Evolutionary conservation across 2,888 invertebrate genomes (phyloP).

Genomic region (Drosophila infuscata): DNA sequence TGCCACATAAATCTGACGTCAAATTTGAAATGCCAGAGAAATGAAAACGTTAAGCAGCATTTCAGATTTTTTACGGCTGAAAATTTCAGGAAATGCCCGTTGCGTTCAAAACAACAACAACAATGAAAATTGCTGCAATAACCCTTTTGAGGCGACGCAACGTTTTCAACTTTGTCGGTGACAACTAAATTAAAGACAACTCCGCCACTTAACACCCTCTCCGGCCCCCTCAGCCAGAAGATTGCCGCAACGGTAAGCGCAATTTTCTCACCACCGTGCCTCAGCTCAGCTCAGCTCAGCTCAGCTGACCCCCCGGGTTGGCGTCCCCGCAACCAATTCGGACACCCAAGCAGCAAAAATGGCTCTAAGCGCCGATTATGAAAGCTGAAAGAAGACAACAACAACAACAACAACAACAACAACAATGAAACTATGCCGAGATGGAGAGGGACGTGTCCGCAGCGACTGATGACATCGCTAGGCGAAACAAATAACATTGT

Average conservation of each 20-base stretch:
- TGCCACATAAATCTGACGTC: conserved; percentile 54
- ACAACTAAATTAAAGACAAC: conserved; percentile 58
- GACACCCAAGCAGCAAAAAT: conserved; percentile 71
- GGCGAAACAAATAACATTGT: conserved; percentile 67
- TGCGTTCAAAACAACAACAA: conserved; percentile 12
- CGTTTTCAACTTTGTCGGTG: conserved; percentile 47
- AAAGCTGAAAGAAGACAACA: conserved; percentile 34
- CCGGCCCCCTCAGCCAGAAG: neutral
- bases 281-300: conserved; percentile 8
- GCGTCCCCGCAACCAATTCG: conserved; percentile 67
- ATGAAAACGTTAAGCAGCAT: conserved; percentile 68
- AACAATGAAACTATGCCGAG: conserved; percentile 2
- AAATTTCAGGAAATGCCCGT: conserved; percentile 59
- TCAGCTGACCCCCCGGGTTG: conserved; percentile 41
- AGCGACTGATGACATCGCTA: conserved; percentile 61
- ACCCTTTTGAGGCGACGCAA: conserved; percentile 14
- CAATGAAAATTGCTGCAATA: conserved; percentile 12
- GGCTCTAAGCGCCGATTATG: conserved; percentile 72
- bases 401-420: conserved; percentile 5
- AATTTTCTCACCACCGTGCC: conserved; percentile 63
- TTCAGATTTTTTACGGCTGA: conserved; percentile 56
- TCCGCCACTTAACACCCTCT: conserved; percentile 38
- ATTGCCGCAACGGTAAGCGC: conserved; percentile 50
- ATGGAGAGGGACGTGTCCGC: conserved; percentile 28
- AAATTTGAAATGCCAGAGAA: conserved; percentile 61